Evolutionary conservation across 1,140 invertebrate species (phyloP).

Genomic region (Drosophila lacertosa): DNA sequence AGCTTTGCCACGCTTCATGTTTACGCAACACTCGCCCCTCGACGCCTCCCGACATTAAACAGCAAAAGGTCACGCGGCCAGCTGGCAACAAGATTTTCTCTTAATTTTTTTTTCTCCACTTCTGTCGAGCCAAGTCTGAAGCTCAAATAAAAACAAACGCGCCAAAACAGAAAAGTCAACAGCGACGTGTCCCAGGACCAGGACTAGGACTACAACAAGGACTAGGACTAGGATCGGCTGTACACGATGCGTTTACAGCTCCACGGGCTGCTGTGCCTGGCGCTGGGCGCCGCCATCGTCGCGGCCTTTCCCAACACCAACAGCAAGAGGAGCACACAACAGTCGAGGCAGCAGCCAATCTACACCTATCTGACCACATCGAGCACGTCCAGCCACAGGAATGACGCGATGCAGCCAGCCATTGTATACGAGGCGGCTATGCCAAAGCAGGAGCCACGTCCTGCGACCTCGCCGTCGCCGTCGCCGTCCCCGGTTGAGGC

Average conservation of each 20-base stretch:
- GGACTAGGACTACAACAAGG: slow-evolving; percentile 7
- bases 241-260: slow-evolving; percentile 59
- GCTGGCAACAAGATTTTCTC: slow-evolving; percentile 33
- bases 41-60: slow-evolving; percentile 44
- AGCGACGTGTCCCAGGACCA: no score
- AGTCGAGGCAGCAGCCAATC: slow-evolving; percentile 30
- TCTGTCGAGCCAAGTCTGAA: slow-evolving; percentile 57
- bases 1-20: slow-evolving; percentile 56
- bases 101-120: slow-evolving; percentile 42
- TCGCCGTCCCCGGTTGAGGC: slow-evolving; percentile 37
- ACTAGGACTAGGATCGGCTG: slow-evolving; percentile 12
- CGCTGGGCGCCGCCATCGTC: slow-evolving; percentile 20
- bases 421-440: slow-evolving; percentile 69
- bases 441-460: slow-evolving; percentile 47
- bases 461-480: background rate
- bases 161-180: slow-evolving; percentile 14
- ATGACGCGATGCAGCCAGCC: slow-evolving; percentile 54
- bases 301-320: slow-evolving; percentile 51
- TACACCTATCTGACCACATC: slow-evolving; percentile 76
- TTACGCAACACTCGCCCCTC: slow-evolving; percentile 41
- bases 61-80: slow-evolving; percentile 39
- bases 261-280: slow-evolving; percentile 43
- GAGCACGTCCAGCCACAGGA: slow-evolving; percentile 57
- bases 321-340: slow-evolving; percentile 31
- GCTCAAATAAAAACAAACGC: slow-evolving; percentile 58